These are phyloP conservation scores for Artemia sinica DNA, from an alignment of 2,888 invertebrate species.

Conservation along the genomic window DNA sequence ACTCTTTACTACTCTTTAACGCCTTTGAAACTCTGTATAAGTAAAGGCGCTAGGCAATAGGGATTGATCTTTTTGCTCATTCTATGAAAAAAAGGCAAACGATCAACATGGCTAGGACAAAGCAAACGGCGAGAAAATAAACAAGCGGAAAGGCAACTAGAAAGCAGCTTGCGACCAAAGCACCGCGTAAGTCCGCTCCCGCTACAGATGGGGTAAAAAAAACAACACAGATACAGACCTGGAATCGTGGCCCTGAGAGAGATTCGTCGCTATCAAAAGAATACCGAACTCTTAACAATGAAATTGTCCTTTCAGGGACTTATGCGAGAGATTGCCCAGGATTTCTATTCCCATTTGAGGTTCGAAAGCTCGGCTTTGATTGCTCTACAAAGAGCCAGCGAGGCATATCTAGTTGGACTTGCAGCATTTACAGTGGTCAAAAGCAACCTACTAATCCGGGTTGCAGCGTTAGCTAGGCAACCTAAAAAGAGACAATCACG, in stretches of 20 bases:
- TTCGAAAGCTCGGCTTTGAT: too few relatives aligned
- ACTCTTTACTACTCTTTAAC: too few relatives aligned
- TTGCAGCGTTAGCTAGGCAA: too few relatives aligned
- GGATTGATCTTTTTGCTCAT: too few relatives aligned
- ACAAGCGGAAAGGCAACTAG: slow-evolving; percentile 93
- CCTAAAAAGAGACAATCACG: too few relatives aligned
- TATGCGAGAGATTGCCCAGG: too few relatives aligned
- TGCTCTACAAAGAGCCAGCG: too few relatives aligned
- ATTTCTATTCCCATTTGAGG: too few relatives aligned
- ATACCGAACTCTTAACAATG: slow-evolving; percentile 36
- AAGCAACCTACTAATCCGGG: too few relatives aligned
- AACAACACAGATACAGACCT: slow-evolving; percentile 36
- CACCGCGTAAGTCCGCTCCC: slow-evolving; percentile 58
- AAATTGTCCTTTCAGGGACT: slow-evolving; percentile 35
- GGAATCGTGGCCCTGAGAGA: slow-evolving; percentile 38
- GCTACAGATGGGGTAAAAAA: slow-evolving; percentile 37
- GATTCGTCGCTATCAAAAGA: slow-evolving; percentile 38
- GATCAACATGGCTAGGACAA: slow-evolving; percentile 74
- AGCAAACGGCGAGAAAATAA: slow-evolving; percentile 91
- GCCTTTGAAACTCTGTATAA: too few relatives aligned
- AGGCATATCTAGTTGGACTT: slow-evolving; percentile 78
- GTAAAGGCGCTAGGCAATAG: too few relatives aligned
- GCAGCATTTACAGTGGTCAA: too few relatives aligned
- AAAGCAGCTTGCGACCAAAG: slow-evolving; percentile 82
- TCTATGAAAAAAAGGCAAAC: not conserved